Conservation (phyloP, 2,797 vertebrate genomes). For the Botia kubotai region DNA sequence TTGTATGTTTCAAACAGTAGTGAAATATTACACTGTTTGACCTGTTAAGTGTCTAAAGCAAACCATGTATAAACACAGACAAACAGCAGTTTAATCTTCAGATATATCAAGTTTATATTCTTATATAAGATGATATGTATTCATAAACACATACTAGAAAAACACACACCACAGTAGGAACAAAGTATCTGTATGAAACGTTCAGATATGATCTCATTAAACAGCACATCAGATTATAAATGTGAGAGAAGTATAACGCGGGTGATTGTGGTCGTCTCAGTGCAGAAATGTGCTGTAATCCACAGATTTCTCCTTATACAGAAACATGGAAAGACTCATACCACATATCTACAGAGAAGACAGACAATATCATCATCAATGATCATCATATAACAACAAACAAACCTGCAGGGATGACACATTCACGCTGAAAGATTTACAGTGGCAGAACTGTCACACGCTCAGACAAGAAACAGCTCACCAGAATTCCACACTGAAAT, state of each 20-base stretch:
- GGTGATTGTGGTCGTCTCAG: conserved; percentile 3
- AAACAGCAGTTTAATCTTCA: neutral
- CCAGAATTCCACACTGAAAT: conserved; percentile 74
- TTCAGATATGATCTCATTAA: conserved; percentile 18
- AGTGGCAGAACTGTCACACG: conserved; percentile 4
- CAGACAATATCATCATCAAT: neutral
- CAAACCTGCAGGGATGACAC: conserved; percentile 8
- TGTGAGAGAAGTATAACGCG: neutral
- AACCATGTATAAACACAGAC: too few species aligned
- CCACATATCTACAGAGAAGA: conserved; percentile 62
- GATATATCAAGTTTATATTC: neutral
- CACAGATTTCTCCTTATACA: conserved; percentile 58
- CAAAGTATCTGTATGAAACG: neutral
- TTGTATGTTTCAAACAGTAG: conserved; percentile 51
- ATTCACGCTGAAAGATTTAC: conserved; percentile 3
- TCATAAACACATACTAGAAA: neutral
- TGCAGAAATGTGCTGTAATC: conserved; percentile 40
- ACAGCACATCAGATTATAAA: neutral
- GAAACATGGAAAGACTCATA: conserved; percentile 70
- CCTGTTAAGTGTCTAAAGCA: too few species aligned
- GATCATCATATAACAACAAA: neutral
- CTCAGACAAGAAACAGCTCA: conserved; percentile 66
- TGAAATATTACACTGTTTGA: conserved; percentile 48
- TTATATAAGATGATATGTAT: neutral
- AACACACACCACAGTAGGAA: neutral